Evolutionary conservation across 2,888 invertebrate species (phyloP).

Genomic region (Cephus pulcher): DNA sequence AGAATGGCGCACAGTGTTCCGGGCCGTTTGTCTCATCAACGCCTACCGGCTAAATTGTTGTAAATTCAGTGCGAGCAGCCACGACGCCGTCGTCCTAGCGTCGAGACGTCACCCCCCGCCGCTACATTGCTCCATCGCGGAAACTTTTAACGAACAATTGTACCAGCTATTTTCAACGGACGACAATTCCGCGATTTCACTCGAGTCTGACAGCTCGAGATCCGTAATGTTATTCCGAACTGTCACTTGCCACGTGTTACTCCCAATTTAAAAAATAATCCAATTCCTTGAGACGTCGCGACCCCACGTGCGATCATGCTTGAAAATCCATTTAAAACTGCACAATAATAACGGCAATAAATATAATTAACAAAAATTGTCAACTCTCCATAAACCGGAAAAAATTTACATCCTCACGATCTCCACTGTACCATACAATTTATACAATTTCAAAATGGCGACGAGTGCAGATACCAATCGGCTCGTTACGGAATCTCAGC

Average conservation of each 20-base stretch:
- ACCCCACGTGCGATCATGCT: neutral
- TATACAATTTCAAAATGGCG: slow-evolving; percentile 23
- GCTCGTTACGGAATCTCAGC: neutral
- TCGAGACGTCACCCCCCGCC: neutral
- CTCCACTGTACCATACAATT: neutral
- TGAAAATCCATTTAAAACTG: neutral
- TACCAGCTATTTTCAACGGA: slow-evolving; percentile 1
- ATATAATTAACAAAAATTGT: neutral
- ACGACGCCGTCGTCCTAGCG: neutral
- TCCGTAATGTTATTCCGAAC: neutral
- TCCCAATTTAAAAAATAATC: neutral
- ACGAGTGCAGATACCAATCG: slow-evolving; percentile 5
- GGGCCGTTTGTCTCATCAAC: slow-evolving; percentile 27
- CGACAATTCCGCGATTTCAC: slow-evolving; percentile 32
- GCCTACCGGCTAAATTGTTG: slow-evolving; percentile 16
- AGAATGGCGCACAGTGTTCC: slow-evolving; percentile 26
- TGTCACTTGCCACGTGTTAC: neutral
- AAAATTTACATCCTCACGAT: slow-evolving; percentile 17
- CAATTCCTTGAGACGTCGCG: slow-evolving; percentile 6
- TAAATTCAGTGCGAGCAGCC: slow-evolving; percentile 19
- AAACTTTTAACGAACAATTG: slow-evolving; percentile 1
- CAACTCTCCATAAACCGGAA: slow-evolving; percentile 7
- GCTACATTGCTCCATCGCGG: neutral
- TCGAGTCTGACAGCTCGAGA: neutral
- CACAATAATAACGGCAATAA: neutral